Evolutionary conservation across 2,888 invertebrate species (phyloP).

Genomic region (Eupithecia subumbrata): DNA sequence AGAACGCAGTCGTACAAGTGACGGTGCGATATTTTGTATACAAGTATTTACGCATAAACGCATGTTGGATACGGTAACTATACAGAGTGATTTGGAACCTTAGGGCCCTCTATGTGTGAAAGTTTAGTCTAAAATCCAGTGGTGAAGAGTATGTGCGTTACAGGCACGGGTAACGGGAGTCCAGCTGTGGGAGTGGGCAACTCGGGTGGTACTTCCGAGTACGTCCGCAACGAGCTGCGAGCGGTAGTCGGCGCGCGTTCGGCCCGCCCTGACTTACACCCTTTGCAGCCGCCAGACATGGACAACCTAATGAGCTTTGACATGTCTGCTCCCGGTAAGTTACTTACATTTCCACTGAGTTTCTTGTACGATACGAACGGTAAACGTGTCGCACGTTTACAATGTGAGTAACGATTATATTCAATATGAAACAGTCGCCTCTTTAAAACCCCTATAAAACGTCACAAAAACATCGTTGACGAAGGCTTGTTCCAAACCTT

Average conservation of each 20-base stretch:
- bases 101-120: slow-evolving; percentile 20
- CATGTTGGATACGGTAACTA: slow-evolving; percentile 40
- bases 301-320: slow-evolving; percentile 89
- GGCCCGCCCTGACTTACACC: slow-evolving; percentile 76
- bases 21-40: slow-evolving; percentile 42
- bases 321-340: slow-evolving; percentile 85
- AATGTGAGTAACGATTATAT: neutral
- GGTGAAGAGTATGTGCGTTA: slow-evolving; percentile 29
- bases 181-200: slow-evolving; percentile 50
- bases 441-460: slow-evolving; percentile 9
- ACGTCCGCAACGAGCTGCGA: slow-evolving; percentile 95
- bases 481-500: neutral
- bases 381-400: neutral
- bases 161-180: slow-evolving; percentile 59
- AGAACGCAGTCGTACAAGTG: slow-evolving; percentile 39
- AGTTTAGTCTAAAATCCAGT: neutral
- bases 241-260: slow-evolving; percentile 94
- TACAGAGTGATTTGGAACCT: slow-evolving; percentile 28
- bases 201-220: slow-evolving; percentile 90
- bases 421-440: slow-evolving; percentile 14
- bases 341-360: neutral
- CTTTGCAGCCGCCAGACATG: slow-evolving; percentile 86
- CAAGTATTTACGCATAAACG: slow-evolving; percentile 38
- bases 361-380: neutral
- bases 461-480: slow-evolving; percentile 30